Evolutionary conservation across 2,113 vertebrate genomes (phyloP).

Genomic region (Pao palembangensis): DNA sequence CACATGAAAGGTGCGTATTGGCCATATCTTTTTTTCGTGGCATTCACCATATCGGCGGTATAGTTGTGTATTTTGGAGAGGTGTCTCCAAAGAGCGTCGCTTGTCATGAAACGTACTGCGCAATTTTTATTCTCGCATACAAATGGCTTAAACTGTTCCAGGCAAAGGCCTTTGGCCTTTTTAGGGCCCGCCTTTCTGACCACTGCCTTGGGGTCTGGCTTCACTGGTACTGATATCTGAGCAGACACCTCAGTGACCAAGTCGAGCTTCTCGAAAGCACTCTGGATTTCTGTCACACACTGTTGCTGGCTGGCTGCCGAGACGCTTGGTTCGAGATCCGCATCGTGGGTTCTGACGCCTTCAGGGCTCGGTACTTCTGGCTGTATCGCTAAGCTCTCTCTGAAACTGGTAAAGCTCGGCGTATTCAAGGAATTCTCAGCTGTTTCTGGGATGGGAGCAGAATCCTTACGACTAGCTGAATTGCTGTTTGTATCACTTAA

Average conservation of each 20-base stretch:
- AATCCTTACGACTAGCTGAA: constrained; percentile 24
- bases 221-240: not conserved
- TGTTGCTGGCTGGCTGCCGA: constrained; percentile 73
- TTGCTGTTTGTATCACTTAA: constrained; percentile 28
- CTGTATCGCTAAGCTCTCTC: constrained; percentile 21
- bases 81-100: constrained; percentile 90
- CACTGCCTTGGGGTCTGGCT: constrained; percentile 8
- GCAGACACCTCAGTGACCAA: constrained; percentile 73
- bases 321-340: constrained; percentile 45
- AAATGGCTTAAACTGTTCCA: constrained; percentile 79
- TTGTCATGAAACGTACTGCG: constrained; percentile 85
- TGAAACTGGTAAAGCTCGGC: constrained; percentile 53
- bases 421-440: constrained; percentile 44
- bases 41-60: constrained; percentile 85
- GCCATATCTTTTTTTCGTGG: constrained; percentile 86
- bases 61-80: constrained; percentile 89
- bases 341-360: constrained; percentile 39
- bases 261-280: constrained; percentile 82
- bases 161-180: constrained; percentile 42
- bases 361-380: constrained; percentile 25
- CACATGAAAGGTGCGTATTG: constrained; percentile 93
- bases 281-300: constrained; percentile 82
- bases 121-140: constrained; percentile 83
- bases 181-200: constrained; percentile 41
- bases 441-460: constrained; percentile 1